Conservation (phyloP, 2,797 vertebrate species). For the Arvicola amphibius region DNA sequence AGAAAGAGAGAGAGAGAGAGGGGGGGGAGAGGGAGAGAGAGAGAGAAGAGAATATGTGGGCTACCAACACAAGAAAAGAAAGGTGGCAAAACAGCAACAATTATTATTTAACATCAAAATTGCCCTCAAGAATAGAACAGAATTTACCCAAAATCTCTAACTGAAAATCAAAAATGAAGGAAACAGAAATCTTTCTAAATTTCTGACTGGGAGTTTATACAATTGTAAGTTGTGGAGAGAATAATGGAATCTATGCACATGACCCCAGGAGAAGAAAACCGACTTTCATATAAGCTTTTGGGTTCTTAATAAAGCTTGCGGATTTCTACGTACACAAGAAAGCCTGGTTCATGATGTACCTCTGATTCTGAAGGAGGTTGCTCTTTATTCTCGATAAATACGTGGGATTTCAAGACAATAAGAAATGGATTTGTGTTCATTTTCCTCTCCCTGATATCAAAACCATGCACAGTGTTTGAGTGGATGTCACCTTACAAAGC, state of each 20-base stretch:
- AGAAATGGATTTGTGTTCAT: slow-evolving; percentile 64
- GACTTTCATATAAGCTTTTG: slow-evolving; percentile 18
- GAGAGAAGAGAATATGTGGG: background rate
- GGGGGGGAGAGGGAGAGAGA: background rate
- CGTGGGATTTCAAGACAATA: slow-evolving; percentile 69
- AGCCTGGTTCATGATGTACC: slow-evolving; percentile 14
- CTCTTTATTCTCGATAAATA: slow-evolving; percentile 56
- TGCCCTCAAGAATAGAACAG: background rate
- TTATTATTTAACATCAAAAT: background rate
- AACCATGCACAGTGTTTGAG: background rate
- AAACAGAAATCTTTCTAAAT: background rate
- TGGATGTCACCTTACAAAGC: slow-evolving; percentile 43
- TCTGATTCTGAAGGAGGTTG: slow-evolving; percentile 1
- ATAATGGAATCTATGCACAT: background rate
- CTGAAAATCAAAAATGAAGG: background rate
- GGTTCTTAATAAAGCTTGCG: slow-evolving; percentile 47
- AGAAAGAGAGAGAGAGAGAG: rapidly evolving
- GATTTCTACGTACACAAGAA: slow-evolving; percentile 5
- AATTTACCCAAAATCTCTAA: background rate
- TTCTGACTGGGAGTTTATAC: background rate
- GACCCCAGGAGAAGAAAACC: background rate
- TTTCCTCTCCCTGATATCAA: slow-evolving; percentile 43
- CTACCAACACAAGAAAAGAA: background rate
- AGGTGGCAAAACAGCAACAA: background rate
- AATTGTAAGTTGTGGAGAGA: background rate